Base-by-base conservation (phyloP, 2,797 vertebrate species). In the Malurus leucopterus region DNA sequence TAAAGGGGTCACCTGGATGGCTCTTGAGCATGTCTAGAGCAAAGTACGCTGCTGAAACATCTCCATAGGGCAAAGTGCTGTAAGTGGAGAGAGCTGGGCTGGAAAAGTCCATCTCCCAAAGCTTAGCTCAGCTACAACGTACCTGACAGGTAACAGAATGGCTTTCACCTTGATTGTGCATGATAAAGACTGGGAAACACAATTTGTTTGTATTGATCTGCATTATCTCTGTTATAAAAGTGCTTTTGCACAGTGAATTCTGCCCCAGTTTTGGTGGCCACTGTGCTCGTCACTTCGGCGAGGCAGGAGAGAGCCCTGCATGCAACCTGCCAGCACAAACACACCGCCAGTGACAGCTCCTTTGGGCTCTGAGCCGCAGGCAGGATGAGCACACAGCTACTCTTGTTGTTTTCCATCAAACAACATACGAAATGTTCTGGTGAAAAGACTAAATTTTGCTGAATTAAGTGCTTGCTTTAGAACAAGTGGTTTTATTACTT, bases 401-500 rank as follows among this genome's bases (percentile, higher is more conserved):
- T 40, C 57, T 9, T 63, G 61, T 34, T 74, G 59, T 58, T 88
- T 41, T 55, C 53, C 46, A 92, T 90, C 71, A 87, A 90, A 89
- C 34, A 68, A 84, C 43, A 17, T 64, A 49, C 29, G 29, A 89
- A 94, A 51, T 8, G 53, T 55, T 81, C 88, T 79, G 49, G 70
- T 58, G 63, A 54, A 84, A 91, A 88, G 49, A 80, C 93, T 68
- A 91, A 87, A 95, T 95, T 86, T 95, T 95, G 95, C 96, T 96
- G 96, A 97, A 96, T 95, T 80, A 94, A 96, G 93, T 96, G 90
- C 93, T 97, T 96, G 90, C 93, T 97, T 96, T 93, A 73, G 70
- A 95, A 95, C 93, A 95, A 91, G 91, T 84, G 49, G 84, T 24
- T 96, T 97, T 97, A 97, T 97, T 95, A 96, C 95, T 94, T 95